A percentile compares a stretch with the other conserved stretches of the same genome.
These are phyloP conservation scores for Patagioenas fasciata DNA, from an alignment of 2,113 vertebrate species.

Conservation along the genomic window DNA sequence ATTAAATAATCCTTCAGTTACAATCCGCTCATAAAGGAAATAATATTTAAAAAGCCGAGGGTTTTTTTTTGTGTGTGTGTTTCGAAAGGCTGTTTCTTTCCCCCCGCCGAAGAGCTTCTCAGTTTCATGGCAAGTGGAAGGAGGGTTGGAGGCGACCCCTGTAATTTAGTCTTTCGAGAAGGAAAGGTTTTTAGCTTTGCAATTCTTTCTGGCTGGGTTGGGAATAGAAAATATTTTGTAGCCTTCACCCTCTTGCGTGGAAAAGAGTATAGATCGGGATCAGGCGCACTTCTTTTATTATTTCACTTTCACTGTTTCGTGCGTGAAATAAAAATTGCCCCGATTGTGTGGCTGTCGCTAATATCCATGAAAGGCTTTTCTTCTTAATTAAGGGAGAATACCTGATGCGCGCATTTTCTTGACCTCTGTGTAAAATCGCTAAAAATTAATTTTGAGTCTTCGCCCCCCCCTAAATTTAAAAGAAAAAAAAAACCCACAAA, in stretches of 20 bases:
- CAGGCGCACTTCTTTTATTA: background rate
- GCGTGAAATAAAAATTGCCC: background rate
- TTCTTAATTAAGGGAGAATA: background rate
- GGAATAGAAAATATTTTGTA: background rate
- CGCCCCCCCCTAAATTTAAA: accelerated
- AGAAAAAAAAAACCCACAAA: background rate
- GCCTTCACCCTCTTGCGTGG: background rate
- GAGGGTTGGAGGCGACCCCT: constrained; percentile 16
- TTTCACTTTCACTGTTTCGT: background rate
- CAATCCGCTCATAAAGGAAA: constrained; percentile 65
- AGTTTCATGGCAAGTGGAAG: constrained; percentile 25
- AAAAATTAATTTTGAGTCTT: background rate
- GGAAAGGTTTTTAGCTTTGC: constrained; percentile 37
- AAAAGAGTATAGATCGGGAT: background rate
- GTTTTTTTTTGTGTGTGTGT: constrained; percentile 2
- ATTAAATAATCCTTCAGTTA: constrained; percentile 45
- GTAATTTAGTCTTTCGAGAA: constrained; percentile 8
- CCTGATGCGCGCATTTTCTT: background rate
- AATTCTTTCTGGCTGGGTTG: background rate
- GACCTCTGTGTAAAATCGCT: background rate
- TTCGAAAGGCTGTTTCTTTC: constrained; percentile 63
- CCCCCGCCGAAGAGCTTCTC: background rate
- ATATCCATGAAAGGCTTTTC: background rate
- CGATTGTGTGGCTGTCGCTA: background rate
- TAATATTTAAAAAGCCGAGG: constrained; percentile 20